Base-by-base conservation (phyloP, 1,140 invertebrate genomes). In the Anthonomus grandis region DNA sequence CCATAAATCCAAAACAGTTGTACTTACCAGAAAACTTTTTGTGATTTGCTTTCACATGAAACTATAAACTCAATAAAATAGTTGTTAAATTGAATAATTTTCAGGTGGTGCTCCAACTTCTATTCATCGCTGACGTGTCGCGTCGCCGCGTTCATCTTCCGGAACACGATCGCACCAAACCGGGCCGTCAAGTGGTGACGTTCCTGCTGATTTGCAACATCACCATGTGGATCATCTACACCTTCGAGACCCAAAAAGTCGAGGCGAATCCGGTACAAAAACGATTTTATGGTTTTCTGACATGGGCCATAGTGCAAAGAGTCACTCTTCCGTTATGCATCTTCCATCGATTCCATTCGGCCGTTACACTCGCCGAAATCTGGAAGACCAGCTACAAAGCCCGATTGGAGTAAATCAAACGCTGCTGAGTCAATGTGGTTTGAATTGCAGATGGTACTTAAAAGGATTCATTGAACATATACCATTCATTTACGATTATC, bases 381-480 rank as follows among this genome's bases (percentile, higher is more conserved):
- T 97, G 95, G 95, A 96, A 96, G 78, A 95, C 93, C 62, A 94
- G 91, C 70, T 98, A 97, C 82, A 95, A 94, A 79, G 87, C 90
- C 58, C 84, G 89, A 60, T 77, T 91, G 69, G 89, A 91, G 76
- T 90, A 82, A 13, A 38, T 9, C 13, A 5, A n/a, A 23, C 18
- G 8, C 6, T n/a, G 34, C 8, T 39, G 13, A 6, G n/a, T n/a
- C n/a, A n/a, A n/a, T n/a, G n/a, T n/a, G n/a, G n/a, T n/a, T n/a
- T 23, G 34, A 52, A 39, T 25, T 21, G n/a, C 23, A 39, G 18
- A n/a, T 3, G n/a, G 12, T 18, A 49, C 13, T 36, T 17, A 54
- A 1, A 17, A 10, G 12, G 12, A 46, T n/a, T 13, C 19, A 42
- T 19, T 12, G n/a, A 38, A 4, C 19, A 54, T 21, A 55, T 45